Base-by-base conservation (phyloP, 2,113 vertebrate species). In the Dipodomys ordii region DNA sequence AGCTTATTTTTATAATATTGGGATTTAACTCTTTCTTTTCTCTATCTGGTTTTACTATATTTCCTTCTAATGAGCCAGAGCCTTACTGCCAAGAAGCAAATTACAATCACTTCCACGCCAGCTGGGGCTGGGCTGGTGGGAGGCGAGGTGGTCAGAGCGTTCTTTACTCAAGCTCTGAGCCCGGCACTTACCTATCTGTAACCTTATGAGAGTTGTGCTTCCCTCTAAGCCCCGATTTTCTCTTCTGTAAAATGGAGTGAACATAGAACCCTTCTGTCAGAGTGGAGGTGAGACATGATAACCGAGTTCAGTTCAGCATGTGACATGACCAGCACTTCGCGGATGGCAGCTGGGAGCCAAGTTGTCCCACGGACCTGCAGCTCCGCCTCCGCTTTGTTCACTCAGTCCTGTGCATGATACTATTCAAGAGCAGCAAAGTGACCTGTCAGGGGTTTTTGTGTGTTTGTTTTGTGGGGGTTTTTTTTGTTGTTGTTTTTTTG, bases 281-380 rank as follows among this genome's bases (percentile, higher is more conserved):
- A 65, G 71, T 2, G 16, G 39, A 68, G 28, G 32, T 0, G 69
- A 85, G 30, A 78, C 69, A 27, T 65, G 23, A 35, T 0, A 32
- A 15, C 72, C 32, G 28, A 4, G 30, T 27, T 74, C 30, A 49
- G 9, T 0, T 23, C 0, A 0, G 16, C 3, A 6, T 0, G 0
- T 16, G 80, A 60, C 18, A 2, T 0, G 23, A 44, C 6, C 60
- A 68, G 20, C 7, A 6, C n/a, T 3, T 39, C 5, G 25, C 0
- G 25, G 60, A 7, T 8, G 3, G 69, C 7, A 69, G 16, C 35
- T 19, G 7, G 1, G 0, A 28, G 23, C 1, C 25, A 87, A 15
- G 44, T 6, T 7, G 6, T 39, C 72, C 44, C 18, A 6, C 0
- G 8, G 13, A 6, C 18, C 18, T 19, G 4, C 0, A 1, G 25